Conservation (phyloP, 2,888 invertebrate species). For the Heteromurus nitidus region DNA sequence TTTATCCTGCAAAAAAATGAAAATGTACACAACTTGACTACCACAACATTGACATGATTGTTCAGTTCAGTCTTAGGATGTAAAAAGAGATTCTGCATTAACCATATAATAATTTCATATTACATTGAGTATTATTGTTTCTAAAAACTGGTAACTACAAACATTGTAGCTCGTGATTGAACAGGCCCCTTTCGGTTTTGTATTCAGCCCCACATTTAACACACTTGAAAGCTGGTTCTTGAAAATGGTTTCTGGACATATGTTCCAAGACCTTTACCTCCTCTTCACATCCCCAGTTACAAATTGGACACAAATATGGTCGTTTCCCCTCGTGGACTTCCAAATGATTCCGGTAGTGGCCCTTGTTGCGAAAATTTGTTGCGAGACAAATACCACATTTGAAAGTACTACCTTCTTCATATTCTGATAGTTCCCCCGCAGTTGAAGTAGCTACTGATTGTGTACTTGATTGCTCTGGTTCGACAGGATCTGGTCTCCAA, state of each 20-base stretch:
- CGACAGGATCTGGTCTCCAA: too few species aligned
- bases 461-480: too few species aligned
- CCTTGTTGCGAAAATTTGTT: background rate
- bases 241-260: background rate
- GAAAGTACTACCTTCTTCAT: background rate
- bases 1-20: background rate
- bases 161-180: background rate
- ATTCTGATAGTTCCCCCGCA: too few species aligned
- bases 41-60: background rate
- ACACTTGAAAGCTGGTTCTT: background rate
- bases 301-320: background rate
- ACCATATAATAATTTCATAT: background rate
- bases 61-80: background rate
- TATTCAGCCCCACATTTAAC: background rate
- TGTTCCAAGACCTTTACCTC: constrained; percentile 3
- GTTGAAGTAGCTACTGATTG: too few species aligned
- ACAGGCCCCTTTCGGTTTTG: constrained; percentile 1
- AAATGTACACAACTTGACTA: background rate
- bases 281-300: background rate
- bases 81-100: background rate
- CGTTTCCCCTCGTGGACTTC: constrained; percentile 18
- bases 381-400: background rate
- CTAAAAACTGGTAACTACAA: too few species aligned
- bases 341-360: background rate
- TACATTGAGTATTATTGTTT: too few species aligned